A percentile compares a stretch with the other conserved stretches of the same genome.
These are phyloP conservation scores for Pygoscelis adeliae DNA, from an alignment of 2,113 vertebrate species.

Conservation along the genomic window DNA sequence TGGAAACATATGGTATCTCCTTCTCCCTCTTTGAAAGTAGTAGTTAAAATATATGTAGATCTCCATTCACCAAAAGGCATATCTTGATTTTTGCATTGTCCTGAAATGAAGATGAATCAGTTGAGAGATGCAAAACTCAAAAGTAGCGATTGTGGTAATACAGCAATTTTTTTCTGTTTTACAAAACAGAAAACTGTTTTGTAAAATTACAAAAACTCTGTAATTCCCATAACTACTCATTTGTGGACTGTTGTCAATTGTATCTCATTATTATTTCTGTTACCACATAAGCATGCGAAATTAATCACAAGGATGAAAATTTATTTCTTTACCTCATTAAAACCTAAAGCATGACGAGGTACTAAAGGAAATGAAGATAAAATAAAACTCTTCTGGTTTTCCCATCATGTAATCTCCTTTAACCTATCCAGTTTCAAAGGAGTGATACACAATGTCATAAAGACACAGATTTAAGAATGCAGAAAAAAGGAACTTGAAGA, in stretches of 20 bases:
- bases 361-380: not conserved
- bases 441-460: not conserved
- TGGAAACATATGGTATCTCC: not conserved
- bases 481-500: not conserved
- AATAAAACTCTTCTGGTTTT: not conserved
- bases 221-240: not conserved
- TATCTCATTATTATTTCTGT: not conserved
- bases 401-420: not conserved
- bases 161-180: not conserved
- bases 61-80: not conserved
- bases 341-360: not conserved
- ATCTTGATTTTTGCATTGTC: not conserved
- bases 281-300: not conserved
- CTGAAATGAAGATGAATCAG: not conserved
- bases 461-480: not conserved
- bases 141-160: accelerated
- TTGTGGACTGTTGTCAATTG: not conserved
- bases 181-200: too few species aligned
- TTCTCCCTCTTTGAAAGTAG: not conserved
- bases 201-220: not conserved
- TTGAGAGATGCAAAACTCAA: not conserved
- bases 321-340: not conserved
- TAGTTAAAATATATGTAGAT: not conserved
- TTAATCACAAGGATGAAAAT: not conserved
- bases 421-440: not conserved